Percentiles rank a stretch among this genome's conserved stretches.
phyloP scores from a whole-genome alignment of 2,113 vertebrate species.

The Urocolius indicus region DNA sequence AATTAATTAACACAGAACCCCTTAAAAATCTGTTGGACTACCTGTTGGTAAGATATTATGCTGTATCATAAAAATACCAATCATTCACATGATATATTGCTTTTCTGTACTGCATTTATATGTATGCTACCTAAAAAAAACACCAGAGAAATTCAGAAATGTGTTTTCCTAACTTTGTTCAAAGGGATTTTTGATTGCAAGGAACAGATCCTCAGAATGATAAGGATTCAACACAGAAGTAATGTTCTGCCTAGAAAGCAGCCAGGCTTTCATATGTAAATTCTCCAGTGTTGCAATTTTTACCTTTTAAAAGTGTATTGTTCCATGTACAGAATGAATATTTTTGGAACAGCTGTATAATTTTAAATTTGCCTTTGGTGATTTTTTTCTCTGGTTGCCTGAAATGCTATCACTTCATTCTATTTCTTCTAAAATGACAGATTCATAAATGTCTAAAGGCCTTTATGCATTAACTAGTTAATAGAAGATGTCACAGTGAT shows the following conservation, averaged over 20 bases:
- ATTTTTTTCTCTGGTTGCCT: not conserved
- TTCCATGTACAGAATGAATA: not conserved
- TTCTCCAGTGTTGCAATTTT: constrained; percentile 25
- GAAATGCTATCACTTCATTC: constrained; percentile 25
- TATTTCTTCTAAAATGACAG: constrained; percentile 31
- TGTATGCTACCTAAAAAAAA: not conserved
- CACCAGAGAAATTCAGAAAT: not conserved
- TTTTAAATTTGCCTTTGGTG: not conserved
- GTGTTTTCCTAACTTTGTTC: not conserved
- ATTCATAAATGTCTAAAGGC: constrained; percentile 21
- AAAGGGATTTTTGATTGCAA: not conserved
- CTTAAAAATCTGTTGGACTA: not conserved
- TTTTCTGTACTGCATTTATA: not conserved
- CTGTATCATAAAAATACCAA: not conserved
- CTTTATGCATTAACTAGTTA: constrained; percentile 42
- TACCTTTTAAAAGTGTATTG: constrained; percentile 9
- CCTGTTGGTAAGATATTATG: not conserved
- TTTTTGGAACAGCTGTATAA: constrained; percentile 59
- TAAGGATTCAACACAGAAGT: not conserved
- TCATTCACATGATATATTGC: not conserved
- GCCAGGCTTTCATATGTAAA: constrained; percentile 44
- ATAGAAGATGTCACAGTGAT: constrained; percentile 43
- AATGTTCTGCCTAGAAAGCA: constrained; percentile 37
- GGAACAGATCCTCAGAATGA: not conserved
- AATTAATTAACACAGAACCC: not conserved